Evolutionary conservation across 2,113 vertebrate genomes (phyloP), one percentile per base, ranked within the genome.

Genomic region (Clarias batrachus): DNA sequence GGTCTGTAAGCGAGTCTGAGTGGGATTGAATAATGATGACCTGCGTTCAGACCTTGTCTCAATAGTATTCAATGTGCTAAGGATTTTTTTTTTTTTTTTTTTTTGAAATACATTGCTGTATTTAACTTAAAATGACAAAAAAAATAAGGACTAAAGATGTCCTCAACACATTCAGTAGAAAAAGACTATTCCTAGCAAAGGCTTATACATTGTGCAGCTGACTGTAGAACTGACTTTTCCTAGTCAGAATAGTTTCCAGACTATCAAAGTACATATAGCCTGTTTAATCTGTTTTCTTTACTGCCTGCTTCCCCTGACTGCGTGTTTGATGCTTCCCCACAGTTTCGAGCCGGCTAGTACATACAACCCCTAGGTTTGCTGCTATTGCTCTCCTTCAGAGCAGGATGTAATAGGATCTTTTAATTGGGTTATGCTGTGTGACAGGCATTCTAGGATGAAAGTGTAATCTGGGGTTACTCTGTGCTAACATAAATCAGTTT

Each of bases 381-480:
- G 37, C 85, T 70, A 48, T 81, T 48, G 70, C 68, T 89, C 48
- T 86, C 77, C 8, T 52, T 68, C 79, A 65, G 37, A 48, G 79
- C 73, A 79, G 78, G 81, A 56, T 87, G 88, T 89, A 88, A 81
- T 86, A 81, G 66, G 85, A 88, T 86, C 82, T 84, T 91, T 88
- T 91, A 91, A 90, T 90, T 90, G 87, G 90, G 89, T 90, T 87
- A 89, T 86, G 52, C 83, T 59, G 70, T 86, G 84, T 76, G 76
- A 85, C 74, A 84, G 74, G 76, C 73, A 30, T 65, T 74, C 59
- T 81, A 83, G 88, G 82, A 86, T 85, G 19, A 27, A 73, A 82
- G 76, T 89, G 85, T 87, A 90, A 88, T 89, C 85, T 90, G 89
- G 85, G 83, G 89, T 89, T 90, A 88, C 82, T 57, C 85, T 89